Evolutionary conservation across 2,888 invertebrate species (phyloP).

Genomic region (Crepidodera aurea): DNA sequence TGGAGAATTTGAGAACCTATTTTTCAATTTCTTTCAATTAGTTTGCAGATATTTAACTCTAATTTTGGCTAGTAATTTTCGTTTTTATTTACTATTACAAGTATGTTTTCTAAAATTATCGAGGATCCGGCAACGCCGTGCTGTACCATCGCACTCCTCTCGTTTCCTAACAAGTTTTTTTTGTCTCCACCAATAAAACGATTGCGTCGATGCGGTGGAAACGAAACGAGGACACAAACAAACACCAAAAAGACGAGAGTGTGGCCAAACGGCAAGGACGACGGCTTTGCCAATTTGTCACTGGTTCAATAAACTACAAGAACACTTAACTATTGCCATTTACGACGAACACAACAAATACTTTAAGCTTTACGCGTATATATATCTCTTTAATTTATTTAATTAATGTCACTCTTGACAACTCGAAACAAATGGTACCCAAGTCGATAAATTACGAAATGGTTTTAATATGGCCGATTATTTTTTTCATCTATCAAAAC

Average conservation of each 20-base stretch:
- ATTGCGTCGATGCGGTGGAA: background rate
- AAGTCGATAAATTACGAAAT: background rate
- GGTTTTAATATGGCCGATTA: too few species aligned
- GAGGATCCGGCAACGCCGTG: too few species aligned
- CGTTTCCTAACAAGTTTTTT: background rate
- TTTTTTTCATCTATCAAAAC: too few species aligned
- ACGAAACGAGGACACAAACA: slow-evolving; percentile 31
- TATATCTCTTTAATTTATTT: slow-evolving; percentile 4
- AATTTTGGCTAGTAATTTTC: too few species aligned
- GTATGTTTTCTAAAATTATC: too few species aligned
- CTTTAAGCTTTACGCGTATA: background rate
- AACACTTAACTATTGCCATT: slow-evolving; percentile 17
- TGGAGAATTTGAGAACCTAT: too few species aligned
- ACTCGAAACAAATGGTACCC: background rate
- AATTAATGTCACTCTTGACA: slow-evolving; percentile 6
- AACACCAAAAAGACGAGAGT: slow-evolving; percentile 11
- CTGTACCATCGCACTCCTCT: too few species aligned
- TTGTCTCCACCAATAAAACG: background rate
- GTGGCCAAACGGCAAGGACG: slow-evolving; percentile 32
- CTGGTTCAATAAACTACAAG: slow-evolving; percentile 30
- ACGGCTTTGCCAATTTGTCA: slow-evolving; percentile 26
- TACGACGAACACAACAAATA: background rate
- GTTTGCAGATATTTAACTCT: too few species aligned
- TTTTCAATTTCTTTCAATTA: too few species aligned
- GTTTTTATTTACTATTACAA: too few species aligned